Evolutionary conservation across 2,797 vertebrate species (phyloP).

Genomic region (Crossoptilon crossoptilon): DNA sequence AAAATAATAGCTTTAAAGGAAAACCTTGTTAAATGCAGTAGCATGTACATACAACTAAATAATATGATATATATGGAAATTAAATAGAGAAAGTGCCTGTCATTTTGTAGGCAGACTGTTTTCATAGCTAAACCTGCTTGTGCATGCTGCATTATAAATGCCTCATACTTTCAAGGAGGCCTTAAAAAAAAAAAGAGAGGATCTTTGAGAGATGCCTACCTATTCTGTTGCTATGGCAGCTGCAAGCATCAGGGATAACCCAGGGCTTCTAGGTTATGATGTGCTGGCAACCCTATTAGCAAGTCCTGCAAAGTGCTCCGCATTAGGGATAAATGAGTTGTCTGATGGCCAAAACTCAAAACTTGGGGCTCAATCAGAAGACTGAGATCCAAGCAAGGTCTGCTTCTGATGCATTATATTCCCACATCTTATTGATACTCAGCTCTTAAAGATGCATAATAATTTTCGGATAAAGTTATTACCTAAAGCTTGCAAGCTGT

Average conservation of each 20-base stretch:
- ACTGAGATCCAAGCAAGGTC: slow-evolving; percentile 49
- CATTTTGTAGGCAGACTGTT: slow-evolving; percentile 57
- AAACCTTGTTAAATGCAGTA: slow-evolving; percentile 31
- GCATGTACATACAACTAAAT: slow-evolving; percentile 22
- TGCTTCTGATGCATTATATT: neutral
- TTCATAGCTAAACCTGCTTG: slow-evolving; percentile 64
- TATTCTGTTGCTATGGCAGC: slow-evolving; percentile 77
- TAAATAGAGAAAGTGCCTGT: slow-evolving; percentile 19
- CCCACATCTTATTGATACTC: neutral
- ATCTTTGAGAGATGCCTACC: slow-evolving; percentile 59
- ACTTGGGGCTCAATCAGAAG: slow-evolving; percentile 59
- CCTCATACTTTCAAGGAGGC: slow-evolving; percentile 55
- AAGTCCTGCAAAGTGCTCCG: slow-evolving; percentile 40
- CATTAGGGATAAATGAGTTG: slow-evolving; percentile 48
- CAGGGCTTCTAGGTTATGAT: slow-evolving; percentile 71
- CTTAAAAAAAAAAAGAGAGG: neutral
- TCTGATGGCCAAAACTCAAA: slow-evolving; percentile 27
- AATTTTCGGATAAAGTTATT: neutral
- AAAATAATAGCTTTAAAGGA: slow-evolving; percentile 11
- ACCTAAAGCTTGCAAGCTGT: neutral
- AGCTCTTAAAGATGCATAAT: neutral
- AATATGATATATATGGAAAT: slow-evolving; percentile 32
- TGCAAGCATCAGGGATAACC: slow-evolving; percentile 73
- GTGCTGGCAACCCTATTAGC: slow-evolving; percentile 65
- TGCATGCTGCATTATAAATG: slow-evolving; percentile 66